Evolutionary conservation across 2,113 vertebrate genomes (phyloP).

Genomic region (Cinclus cinclus): DNA sequence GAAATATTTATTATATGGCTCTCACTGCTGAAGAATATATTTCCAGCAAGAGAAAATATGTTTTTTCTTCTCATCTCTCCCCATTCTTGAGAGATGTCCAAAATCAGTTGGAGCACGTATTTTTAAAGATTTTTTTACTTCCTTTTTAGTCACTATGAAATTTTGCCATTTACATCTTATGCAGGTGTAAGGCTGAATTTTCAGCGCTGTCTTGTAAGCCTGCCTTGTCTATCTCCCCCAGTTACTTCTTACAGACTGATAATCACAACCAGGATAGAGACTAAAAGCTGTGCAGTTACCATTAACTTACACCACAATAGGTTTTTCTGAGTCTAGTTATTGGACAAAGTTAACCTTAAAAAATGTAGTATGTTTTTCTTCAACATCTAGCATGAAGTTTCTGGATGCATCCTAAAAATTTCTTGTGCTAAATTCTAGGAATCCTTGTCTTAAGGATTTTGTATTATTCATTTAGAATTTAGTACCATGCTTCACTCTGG

Average conservation of each 20-base stretch:
- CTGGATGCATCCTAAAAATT: not conserved
- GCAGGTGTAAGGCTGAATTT: not conserved
- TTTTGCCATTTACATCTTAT: not conserved
- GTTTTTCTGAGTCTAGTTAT: not conserved
- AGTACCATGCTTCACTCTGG: not conserved
- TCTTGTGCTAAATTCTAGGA: not conserved
- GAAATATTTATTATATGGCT: not conserved
- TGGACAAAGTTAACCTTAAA: not conserved
- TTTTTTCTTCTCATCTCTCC: not conserved
- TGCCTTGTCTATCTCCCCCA: not conserved
- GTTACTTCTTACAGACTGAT: not conserved
- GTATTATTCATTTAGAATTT: not conserved
- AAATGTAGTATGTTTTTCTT: not conserved
- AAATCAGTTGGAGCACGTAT: not conserved
- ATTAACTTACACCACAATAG: not conserved
- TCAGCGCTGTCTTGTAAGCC: not conserved
- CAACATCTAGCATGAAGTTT: not conserved
- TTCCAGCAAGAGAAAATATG: not conserved
- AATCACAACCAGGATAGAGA: not conserved
- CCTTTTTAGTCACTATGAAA: not conserved
- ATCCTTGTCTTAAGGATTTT: not conserved
- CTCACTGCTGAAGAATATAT: not conserved
- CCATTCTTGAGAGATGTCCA: not conserved
- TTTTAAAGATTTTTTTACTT: not conserved
- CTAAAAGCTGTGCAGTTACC: not conserved